Conservation (phyloP, 2,888 invertebrate species). For the Nomada ferruginata region DNA sequence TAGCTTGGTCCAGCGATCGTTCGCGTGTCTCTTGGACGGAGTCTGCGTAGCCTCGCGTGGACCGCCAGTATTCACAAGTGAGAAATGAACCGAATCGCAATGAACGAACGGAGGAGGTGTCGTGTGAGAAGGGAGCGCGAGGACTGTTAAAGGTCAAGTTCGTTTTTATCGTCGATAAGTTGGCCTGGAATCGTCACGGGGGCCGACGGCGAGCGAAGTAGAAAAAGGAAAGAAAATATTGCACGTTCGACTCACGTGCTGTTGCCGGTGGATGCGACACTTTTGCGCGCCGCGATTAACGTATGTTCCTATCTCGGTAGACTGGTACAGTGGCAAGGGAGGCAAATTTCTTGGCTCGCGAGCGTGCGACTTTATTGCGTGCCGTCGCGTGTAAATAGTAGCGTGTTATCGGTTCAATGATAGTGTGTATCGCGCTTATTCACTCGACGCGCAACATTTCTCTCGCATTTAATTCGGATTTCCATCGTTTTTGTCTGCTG, state of each 20-base stretch:
- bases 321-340: conserved; percentile 10
- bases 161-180: conserved; percentile 53
- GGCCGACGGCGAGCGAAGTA: conserved; percentile 8
- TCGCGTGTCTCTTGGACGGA: not conserved
- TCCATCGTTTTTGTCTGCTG: not conserved
- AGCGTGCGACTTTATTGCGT: conserved; percentile 10
- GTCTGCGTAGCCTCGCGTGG: not conserved
- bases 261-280: conserved; percentile 24
- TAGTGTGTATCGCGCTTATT: conserved; percentile 3
- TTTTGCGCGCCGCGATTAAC: conserved; percentile 45
- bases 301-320: conserved; percentile 58
- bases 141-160: conserved; percentile 64
- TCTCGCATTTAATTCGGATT: not conserved
- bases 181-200: conserved; percentile 19
- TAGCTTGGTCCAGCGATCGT: no score
- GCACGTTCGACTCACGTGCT: conserved; percentile 52
- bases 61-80: conserved; percentile 25
- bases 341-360: not conserved
- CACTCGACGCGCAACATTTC: not conserved
- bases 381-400: conserved; percentile 32
- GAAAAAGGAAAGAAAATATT: conserved; percentile 15
- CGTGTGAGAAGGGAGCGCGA: conserved; percentile 28
- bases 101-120: not conserved
- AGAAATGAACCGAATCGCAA: conserved; percentile 5
- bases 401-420: conserved; percentile 29